Evolutionary conservation across 2,888 invertebrate species (phyloP), one percentile per base, ranked within the genome.

Genomic region (Cantharis nigra): DNA sequence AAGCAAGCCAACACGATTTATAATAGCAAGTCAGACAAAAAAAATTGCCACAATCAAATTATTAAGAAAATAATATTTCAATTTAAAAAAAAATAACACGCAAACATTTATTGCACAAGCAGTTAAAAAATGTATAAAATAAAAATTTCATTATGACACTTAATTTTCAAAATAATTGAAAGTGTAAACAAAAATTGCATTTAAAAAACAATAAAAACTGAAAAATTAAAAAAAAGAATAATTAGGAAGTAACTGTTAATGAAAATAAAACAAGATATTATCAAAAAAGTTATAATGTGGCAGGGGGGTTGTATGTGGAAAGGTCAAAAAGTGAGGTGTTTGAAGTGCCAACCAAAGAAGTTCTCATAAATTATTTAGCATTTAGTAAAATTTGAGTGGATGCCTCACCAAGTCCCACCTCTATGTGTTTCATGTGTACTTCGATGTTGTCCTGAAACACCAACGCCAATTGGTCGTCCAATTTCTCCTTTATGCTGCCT

Each of bases 391-490:
- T 49, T 49, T 49, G 49, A 49, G 49, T 49, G 49, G 49, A 76
- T 30, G 84, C 82, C 71, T 86, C 87, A 26, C 85, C 86, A 69
- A 94, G 89, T 26, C 95, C 95, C 88, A 94, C 92, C 88, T 96
- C 95, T 84, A 97, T 96, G 86, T 96, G 94, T 85, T 96, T 95
- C 92, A 98, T 94, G 84, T 97, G 97, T 81, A 96, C 94, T 88
- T 98, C 98, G 7, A 98, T 95, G 87, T 93, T 93, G 88, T 95
- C 96, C 88, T 97, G 95, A 89, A 97, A 97, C 65, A 93, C 90
- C 82, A 92, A 92, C 83, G 94, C 92, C 89, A 97, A 96, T 67
- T 91, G 90, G 3, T 93, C 92, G 82, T 93, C 93, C 74, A 97
- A 88, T 84, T 95, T 94, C 77, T 93, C 91, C 88, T 96, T 95